A percentile compares a stretch with the other conserved stretches of the same genome.
These are phyloP conservation scores for Steinernema khuongi DNA, from an alignment of 1,140 invertebrate species.

Conservation along the genomic window DNA sequence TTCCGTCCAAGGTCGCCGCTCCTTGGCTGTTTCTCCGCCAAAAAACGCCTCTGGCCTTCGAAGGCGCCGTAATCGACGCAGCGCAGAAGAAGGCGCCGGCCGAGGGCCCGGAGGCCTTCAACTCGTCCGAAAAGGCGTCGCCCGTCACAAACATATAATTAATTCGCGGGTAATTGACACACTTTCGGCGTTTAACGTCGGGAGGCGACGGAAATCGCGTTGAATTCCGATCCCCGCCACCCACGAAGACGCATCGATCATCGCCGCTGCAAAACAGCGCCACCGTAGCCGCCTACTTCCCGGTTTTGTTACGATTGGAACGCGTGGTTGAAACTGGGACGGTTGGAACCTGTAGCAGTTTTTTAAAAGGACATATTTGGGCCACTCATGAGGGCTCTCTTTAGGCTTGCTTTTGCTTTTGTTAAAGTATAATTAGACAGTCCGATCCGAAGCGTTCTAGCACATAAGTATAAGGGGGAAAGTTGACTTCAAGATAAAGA, in stretches of 20 bases:
- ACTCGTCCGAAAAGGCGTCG: not conserved
- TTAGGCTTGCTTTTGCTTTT: too few species aligned
- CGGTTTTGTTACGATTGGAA: too few species aligned
- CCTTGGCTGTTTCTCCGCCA: not conserved
- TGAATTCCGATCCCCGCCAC: not conserved
- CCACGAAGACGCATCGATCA: not conserved
- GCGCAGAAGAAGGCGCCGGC: not conserved
- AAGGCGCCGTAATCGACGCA: not conserved
- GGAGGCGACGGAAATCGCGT: not conserved
- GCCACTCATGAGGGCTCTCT: too few species aligned
- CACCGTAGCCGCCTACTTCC: not conserved
- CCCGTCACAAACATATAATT: conserved; percentile 10
- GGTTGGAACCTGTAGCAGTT: too few species aligned
- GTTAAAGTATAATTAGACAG: too few species aligned
- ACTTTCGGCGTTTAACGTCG: conserved; percentile 10
- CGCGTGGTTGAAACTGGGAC: too few species aligned
- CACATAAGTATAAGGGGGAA: too few species aligned
- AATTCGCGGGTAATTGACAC: conserved; percentile 15
- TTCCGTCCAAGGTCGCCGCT: conserved; percentile 6
- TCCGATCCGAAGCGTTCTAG: too few species aligned
- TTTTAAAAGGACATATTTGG: too few species aligned
- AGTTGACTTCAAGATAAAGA: too few species aligned
- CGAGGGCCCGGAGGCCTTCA: not conserved
- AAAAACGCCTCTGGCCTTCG: not conserved
- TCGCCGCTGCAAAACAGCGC: not conserved